Evolutionary conservation across 2,113 vertebrate genomes (phyloP), one percentile per base, ranked within the genome.

Genomic region (Triplophysa tibetana): DNA sequence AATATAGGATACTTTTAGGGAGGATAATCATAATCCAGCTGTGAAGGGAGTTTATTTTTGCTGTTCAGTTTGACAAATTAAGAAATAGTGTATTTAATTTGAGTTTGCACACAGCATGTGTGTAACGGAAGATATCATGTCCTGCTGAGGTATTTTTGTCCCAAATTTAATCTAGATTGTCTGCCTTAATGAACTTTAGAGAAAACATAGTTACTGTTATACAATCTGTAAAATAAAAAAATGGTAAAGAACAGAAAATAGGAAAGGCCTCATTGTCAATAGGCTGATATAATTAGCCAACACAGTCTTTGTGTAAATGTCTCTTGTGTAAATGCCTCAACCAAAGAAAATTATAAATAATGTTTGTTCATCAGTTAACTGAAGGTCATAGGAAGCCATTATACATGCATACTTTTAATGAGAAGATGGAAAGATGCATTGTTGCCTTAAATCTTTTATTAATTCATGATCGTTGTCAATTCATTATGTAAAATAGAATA

Each of bases 281-380:
- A 56, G 11, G 48, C 14, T 56, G 66, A 83, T 77, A 80, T 68
- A 78, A 83, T 80, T 84, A 66, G 64, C 70, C 81, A 83, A 67
- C 60, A 60, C 62, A 70, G 64, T 83, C 82, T 80, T 84, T 83
- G 84, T 86, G 84, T 80, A 80, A 77, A 73, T 85, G 85, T 84
- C 84, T 86, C 86, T 84, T 84, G 84, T 86, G 84, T 80, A 80
- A 77, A 73, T 85, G 85, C 85, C 84, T 86, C 86, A 82, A 88
- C 87, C 85, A 87, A 87, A 88, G 87, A 38, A 38, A 38, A 88
- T 78, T 56, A 61, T 68, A 72, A 7, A 80, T 23, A 64, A 50
- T 70, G 74, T 81, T 52, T 60, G 52, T 65, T 64, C 2, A 24
- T 70, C 54, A 45, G 66, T 72, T 66, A 14, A 17, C 21, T 62